Evolutionary conservation across 2,888 invertebrate species (phyloP), one percentile per base, ranked within the genome.

Genomic region (Hanleya hanleyi): DNA sequence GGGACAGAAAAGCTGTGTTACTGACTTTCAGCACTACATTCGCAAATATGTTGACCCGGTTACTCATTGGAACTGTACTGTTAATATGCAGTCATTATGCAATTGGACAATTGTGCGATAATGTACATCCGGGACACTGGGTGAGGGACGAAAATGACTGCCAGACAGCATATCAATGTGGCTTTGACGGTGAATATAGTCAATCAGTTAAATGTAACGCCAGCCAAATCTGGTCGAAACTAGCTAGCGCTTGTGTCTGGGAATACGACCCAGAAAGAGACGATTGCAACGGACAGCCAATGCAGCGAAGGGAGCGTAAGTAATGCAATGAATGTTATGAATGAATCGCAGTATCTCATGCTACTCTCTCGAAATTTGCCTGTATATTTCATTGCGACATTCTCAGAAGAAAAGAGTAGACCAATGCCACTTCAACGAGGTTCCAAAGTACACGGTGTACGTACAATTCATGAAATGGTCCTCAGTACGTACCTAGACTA

Each of bases 201-300:
- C 82, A 82, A 61, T 75, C 77, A 2, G 68, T 81, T 38, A 73
- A 70, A 29, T 82, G 82, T 51, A 82, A 82, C 74, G 65, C 73
- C 50, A 79, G 77, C 47, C 82, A 82, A 66, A 79, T 82, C 6
- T 82, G 82, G 82, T 82, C 82, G 47, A 79, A 77, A 32, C 70
- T 82, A 33, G 79, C 82, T 12, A 78, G 76, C 12, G 76, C 82
- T 62, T 82, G 82, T 57, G 82, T 82, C 1, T 82, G 82, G 82
- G 82, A 82, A 66, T 77, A 77, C 74, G 82, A 82, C 57, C 82
- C 82, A 15, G 82, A 82, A 69, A 69, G 82, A 29, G 82, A 82
- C 51, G 82, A 82, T 61, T 82, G 82, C 62, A 81, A 82, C 68
- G 82, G 82, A 18, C 66, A 71, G 1, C 82, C 82, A 29, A 74